A percentile compares a stretch with the other conserved stretches of the same genome.
These are phyloP conservation scores for Drosophila glabriapex DNA, from an alignment of 2,888 invertebrate genomes.

Conservation along the genomic window DNA sequence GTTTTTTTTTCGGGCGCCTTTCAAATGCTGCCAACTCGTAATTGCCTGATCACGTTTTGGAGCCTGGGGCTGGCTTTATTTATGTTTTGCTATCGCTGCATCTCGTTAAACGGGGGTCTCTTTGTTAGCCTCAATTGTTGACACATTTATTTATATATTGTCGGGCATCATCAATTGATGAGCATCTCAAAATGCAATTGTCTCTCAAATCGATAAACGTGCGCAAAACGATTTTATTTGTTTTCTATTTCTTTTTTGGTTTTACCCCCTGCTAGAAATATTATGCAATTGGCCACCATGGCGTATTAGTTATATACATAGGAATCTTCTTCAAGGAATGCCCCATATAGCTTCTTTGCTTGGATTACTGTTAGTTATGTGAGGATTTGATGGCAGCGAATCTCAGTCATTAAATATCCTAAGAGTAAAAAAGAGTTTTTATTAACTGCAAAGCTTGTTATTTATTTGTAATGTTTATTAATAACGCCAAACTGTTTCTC, in stretches of 20 bases:
- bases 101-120: constrained; percentile 8
- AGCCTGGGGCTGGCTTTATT: constrained; percentile 40
- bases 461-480: background rate
- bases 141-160: constrained; percentile 63
- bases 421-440: background rate
- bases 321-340: constrained; percentile 8
- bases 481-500: background rate
- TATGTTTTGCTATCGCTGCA: constrained; percentile 33
- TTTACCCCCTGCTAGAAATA: background rate
- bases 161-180: constrained; percentile 62
- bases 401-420: background rate
- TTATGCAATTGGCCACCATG: constrained; percentile 21
- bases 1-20: constrained; percentile 12
- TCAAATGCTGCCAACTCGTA: constrained; percentile 32
- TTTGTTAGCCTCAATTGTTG: constrained; percentile 53
- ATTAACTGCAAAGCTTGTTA: background rate
- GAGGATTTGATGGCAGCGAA: background rate
- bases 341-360: background rate
- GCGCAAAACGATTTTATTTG: constrained; percentile 49
- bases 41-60: constrained; percentile 72
- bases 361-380: background rate
- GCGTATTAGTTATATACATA: constrained; percentile 15
- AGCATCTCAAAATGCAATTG: constrained; percentile 53
- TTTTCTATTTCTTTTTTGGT: too few relatives aligned
- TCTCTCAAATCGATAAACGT: constrained; percentile 46